Percentiles rank a stretch among this genome's conserved stretches.
These are phyloP conservation scores for Lordiphosa stackelbergi DNA, from an alignment of 1,140 invertebrate species.

Conservation along the genomic window DNA sequence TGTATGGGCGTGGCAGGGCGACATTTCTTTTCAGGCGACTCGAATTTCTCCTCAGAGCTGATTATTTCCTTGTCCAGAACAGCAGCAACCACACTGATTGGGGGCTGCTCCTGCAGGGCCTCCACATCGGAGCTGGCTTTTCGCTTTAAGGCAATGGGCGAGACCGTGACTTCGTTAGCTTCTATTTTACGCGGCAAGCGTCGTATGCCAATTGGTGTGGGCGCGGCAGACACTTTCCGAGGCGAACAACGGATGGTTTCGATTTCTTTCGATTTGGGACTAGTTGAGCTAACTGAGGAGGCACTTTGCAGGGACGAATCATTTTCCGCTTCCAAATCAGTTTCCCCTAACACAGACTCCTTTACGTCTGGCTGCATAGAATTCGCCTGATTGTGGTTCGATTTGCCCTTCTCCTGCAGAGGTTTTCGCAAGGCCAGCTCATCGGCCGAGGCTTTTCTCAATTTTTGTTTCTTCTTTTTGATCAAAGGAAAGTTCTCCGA, in stretches of 20 bases:
- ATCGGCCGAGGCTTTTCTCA: conserved; percentile 47
- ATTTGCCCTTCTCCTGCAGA: conserved; percentile 43
- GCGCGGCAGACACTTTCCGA: conserved; percentile 30
- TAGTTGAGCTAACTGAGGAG: conserved; percentile 33
- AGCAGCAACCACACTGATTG: conserved; percentile 20
- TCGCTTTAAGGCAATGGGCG: conserved; percentile 29
- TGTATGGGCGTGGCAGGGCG: conserved; percentile 65
- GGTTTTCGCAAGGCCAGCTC: conserved; percentile 30
- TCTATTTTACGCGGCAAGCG: conserved; percentile 45
- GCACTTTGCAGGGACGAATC: conserved; percentile 55
- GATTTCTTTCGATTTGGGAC: conserved; percentile 29
- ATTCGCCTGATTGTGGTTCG: conserved; percentile 16
- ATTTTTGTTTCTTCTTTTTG: conserved; percentile 36
- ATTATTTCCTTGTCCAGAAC: conserved; percentile 71
- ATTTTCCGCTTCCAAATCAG: conserved; percentile 47
- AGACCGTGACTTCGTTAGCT: background rate
- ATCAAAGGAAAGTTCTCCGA: conserved; percentile 27
- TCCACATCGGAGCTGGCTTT: conserved; percentile 34
- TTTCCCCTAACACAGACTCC: conserved; percentile 13
- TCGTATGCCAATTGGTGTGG: conserved; percentile 44
- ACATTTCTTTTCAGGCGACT: conserved; percentile 68
- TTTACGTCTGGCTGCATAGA: background rate
- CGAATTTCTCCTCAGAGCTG: conserved; percentile 71
- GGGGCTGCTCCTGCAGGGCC: conserved; percentile 14
- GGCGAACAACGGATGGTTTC: conserved; percentile 44